phyloP scores from a whole-genome alignment of 2,113 vertebrate species.

The Dicrurus megarhynchus region DNA sequence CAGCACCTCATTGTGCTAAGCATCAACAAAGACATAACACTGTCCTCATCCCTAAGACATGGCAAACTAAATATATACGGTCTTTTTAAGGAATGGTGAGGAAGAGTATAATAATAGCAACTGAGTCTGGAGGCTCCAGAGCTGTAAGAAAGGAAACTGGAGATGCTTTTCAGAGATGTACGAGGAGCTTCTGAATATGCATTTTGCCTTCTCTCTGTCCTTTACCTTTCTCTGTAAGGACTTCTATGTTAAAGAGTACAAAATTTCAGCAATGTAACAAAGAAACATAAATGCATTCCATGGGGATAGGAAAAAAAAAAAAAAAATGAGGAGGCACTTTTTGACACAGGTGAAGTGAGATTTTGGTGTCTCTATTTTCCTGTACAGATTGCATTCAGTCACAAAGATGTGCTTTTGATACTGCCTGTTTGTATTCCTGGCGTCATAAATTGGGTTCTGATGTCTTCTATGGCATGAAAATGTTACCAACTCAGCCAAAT shows the following conservation, averaged over 20 bases:
- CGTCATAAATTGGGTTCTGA: neutral
- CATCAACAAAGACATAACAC: neutral
- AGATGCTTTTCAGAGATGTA: neutral
- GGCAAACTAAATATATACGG: neutral
- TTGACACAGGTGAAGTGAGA: neutral
- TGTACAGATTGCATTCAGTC: neutral
- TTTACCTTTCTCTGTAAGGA: neutral
- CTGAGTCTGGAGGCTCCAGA: neutral
- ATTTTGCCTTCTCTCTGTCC: neutral
- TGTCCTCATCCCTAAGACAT: neutral
- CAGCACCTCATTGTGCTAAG: neutral
- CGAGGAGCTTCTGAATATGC: neutral
- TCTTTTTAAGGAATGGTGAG: neutral
- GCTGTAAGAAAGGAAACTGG: neutral
- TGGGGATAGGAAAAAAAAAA: neutral
- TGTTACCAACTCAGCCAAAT: neutral
- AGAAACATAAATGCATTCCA: neutral
- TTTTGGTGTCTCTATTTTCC: neutral
- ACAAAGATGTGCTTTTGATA: neutral
- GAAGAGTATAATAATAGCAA: neutral
- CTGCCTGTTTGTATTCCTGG: neutral
- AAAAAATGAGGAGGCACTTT: neutral
- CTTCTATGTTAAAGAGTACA: neutral
- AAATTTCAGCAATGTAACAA: neutral
- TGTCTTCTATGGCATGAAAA: neutral